Evolutionary conservation across 2,888 invertebrate genomes (phyloP).

Genomic region (Patella pellucida): DNA sequence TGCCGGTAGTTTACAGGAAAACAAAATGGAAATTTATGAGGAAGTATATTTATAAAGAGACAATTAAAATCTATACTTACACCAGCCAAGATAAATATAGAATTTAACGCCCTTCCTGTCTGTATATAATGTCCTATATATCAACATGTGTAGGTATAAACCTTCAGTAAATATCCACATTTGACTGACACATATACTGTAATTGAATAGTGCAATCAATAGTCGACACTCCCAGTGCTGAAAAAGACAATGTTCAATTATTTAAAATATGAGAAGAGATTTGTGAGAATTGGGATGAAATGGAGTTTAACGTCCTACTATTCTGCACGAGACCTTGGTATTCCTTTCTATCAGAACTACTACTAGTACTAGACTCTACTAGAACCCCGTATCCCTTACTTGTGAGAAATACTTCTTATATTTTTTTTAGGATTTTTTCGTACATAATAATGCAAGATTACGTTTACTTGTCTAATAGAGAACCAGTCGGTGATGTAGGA

Average conservation of each 20-base stretch:
- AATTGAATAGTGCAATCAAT: slow-evolving; percentile 77
- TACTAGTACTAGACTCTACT: no score
- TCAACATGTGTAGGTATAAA: slow-evolving; percentile 79
- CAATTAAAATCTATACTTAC: slow-evolving; percentile 71
- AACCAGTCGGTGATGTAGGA: no score
- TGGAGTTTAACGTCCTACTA: no score
- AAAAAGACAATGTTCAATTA: slow-evolving; percentile 25
- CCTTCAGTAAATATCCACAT: slow-evolving; percentile 82
- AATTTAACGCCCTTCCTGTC: slow-evolving; percentile 76
- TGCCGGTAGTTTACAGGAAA: not conserved
- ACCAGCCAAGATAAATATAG: slow-evolving; percentile 79
- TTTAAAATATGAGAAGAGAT: no score
- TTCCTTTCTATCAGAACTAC: no score
- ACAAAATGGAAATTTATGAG: not conserved
- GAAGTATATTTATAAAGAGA: not conserved
- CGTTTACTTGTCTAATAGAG: no score
- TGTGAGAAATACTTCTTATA: no score
- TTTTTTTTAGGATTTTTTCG: no score
- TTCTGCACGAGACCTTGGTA: no score
- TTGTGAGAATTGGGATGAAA: no score
- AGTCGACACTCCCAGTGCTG: slow-evolving; percentile 79
- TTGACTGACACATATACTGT: slow-evolving; percentile 79
- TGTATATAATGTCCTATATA: slow-evolving; percentile 78
- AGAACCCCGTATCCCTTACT: no score
- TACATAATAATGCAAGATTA: no score